A percentile compares a stretch with the other conserved stretches of the same genome.
These are phyloP conservation scores for Verasper variegatus DNA, from an alignment of 2,113 vertebrate species.

Conservation along the genomic window DNA sequence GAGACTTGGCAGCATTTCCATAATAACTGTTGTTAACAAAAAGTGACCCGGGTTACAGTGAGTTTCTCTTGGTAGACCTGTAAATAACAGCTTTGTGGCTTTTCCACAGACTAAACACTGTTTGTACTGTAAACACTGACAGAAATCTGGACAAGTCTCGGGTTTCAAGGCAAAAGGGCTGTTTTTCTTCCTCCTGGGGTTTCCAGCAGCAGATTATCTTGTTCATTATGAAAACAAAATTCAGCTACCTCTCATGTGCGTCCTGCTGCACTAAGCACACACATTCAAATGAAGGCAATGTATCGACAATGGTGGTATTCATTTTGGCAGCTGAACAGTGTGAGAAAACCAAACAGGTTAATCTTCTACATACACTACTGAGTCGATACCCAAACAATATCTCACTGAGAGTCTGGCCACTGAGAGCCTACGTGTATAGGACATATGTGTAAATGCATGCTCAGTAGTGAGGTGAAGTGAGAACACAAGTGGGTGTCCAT, in stretches of 20 bases:
- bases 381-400: conserved; percentile 2
- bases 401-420: background rate
- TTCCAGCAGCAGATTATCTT: background rate
- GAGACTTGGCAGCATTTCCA: conserved; percentile 2
- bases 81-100: conserved; percentile 9
- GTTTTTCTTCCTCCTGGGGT: background rate
- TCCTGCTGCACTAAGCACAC: conserved; percentile 6
- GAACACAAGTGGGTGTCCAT: background rate
- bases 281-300: conserved; percentile 49
- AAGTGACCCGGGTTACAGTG: conserved; percentile 15
- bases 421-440: background rate
- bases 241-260: background rate
- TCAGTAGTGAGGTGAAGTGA: background rate
- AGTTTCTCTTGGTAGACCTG: background rate
- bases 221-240: conserved; percentile 30
- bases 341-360: conserved; percentile 7
- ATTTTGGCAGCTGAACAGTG: background rate
- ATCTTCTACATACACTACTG: background rate
- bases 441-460: background rate
- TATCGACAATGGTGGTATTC: background rate
- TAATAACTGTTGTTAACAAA: conserved; percentile 21
- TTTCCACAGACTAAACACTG: conserved; percentile 16
- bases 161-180: background rate
- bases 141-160: conserved; percentile 10
- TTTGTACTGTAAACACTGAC: conserved; percentile 39